Percentiles rank a stretch among this genome's conserved stretches.
These are phyloP conservation scores for Copidosoma floridanum DNA, from an alignment of 1,140 invertebrate genomes.

Conservation along the genomic window DNA sequence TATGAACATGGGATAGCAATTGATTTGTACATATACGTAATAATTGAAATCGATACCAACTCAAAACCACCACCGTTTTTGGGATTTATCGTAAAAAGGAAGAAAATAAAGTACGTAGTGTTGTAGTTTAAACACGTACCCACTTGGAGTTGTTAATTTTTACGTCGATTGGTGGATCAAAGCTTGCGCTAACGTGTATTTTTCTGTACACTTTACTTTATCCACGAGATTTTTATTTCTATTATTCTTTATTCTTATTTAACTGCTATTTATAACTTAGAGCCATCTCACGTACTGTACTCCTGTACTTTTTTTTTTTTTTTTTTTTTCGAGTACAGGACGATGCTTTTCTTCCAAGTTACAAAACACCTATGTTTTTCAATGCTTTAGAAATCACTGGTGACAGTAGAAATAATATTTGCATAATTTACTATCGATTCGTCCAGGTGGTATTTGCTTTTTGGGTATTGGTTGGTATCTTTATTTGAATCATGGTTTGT, in stretches of 20 bases:
- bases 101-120: too few relatives aligned
- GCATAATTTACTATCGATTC: too few relatives aligned
- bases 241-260: neutral
- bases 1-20: slow-evolving; percentile 41
- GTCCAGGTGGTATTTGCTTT: slow-evolving; percentile 46
- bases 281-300: neutral
- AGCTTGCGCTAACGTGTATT: too few relatives aligned
- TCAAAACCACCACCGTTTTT: slow-evolving; percentile 45
- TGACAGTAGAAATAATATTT: too few relatives aligned
- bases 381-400: neutral
- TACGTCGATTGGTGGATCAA: slow-evolving; percentile 10
- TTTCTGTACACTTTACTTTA: too few relatives aligned
- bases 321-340: neutral
- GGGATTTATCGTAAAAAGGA: too few relatives aligned
- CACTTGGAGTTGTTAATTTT: slow-evolving; percentile 13
- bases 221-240: too few relatives aligned
- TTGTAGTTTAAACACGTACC: too few relatives aligned
- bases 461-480: slow-evolving; percentile 50
- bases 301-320: neutral
- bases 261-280: neutral
- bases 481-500: slow-evolving; percentile 38
- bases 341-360: neutral
- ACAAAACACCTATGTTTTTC: too few relatives aligned
- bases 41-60: slow-evolving; percentile 50
- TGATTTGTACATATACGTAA: slow-evolving; percentile 44